Conservation (phyloP, 2,888 invertebrate genomes). For the Apamea monoglypha region DNA sequence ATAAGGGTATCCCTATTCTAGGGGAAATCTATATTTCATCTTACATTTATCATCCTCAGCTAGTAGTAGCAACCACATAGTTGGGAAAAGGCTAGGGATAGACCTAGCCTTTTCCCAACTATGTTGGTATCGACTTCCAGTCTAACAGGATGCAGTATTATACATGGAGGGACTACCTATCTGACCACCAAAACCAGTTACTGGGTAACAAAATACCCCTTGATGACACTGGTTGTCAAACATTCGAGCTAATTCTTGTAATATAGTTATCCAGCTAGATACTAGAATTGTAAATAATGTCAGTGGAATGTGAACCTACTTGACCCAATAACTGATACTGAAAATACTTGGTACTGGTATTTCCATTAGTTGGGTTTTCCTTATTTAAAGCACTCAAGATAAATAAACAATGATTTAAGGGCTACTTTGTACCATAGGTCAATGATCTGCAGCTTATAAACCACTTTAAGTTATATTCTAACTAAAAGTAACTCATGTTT, state of each 20-base stretch:
- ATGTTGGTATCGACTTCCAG: not conserved
- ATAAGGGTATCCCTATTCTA: no score
- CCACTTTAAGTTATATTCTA: not conserved
- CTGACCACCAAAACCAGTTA: not conserved
- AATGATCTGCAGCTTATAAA: not conserved
- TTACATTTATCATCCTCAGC: not conserved
- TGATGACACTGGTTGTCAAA: not conserved
- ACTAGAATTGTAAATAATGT: not conserved
- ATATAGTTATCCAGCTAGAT: not conserved
- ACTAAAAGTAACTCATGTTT: not conserved
- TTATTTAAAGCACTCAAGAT: conserved; percentile 1
- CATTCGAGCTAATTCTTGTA: not conserved
- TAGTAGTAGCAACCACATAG: not conserved
- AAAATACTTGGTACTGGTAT: not conserved
- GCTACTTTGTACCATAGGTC: not conserved
- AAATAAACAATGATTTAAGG: not conserved
- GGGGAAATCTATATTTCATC: no score
- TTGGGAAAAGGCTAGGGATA: no score
- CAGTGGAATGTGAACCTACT: not conserved
- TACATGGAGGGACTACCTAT: not conserved
- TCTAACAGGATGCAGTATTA: not conserved
- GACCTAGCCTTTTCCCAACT: not conserved
- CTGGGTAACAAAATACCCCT: not conserved
- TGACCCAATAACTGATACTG: not conserved
- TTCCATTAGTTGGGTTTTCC: not conserved